phyloP scores from a whole-genome alignment of 2,797 vertebrate species.

The Anguilla marmorata region DNA sequence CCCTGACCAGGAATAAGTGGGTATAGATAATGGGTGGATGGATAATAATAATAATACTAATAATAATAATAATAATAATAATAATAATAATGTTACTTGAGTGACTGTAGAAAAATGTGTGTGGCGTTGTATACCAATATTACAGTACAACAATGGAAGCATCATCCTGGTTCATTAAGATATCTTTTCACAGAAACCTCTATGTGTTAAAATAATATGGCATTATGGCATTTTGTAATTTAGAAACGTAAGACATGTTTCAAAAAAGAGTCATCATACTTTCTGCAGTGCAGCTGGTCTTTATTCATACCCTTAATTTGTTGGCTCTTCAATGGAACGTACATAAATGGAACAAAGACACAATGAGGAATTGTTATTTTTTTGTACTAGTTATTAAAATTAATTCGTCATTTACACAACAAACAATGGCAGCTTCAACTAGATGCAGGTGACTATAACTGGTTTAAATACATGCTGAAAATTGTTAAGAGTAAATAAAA shows the following conservation, averaged over 20 bases:
- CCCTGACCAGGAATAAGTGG: no score
- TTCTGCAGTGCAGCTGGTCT: conserved; percentile 61
- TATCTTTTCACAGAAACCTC: neutral
- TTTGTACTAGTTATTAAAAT: conserved; percentile 53
- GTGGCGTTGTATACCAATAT: neutral
- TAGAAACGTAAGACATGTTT: neutral
- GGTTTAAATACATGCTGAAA: conserved; percentile 45
- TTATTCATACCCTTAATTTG: conserved; percentile 62
- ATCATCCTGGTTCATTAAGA: neutral
- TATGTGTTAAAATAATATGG: neutral
- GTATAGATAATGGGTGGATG: no score
- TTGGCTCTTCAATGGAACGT: conserved; percentile 65
- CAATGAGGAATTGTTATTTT: conserved; percentile 46
- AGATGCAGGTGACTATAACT: conserved; percentile 43
- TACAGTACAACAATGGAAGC: neutral
- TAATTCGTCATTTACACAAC: conserved; percentile 64
- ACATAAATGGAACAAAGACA: conserved; percentile 54
- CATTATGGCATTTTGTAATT: conserved; percentile 25
- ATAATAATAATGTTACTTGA: no score
- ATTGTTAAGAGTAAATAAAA: conserved; percentile 32
- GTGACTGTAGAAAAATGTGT: no score
- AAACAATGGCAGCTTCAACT: conserved; percentile 57
- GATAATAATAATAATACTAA: no score
- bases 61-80: no score
- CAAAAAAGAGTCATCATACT: conserved; percentile 2